phyloP scores from a whole-genome alignment of 2,888 invertebrate genomes.

The Limnephilus auricula region DNA sequence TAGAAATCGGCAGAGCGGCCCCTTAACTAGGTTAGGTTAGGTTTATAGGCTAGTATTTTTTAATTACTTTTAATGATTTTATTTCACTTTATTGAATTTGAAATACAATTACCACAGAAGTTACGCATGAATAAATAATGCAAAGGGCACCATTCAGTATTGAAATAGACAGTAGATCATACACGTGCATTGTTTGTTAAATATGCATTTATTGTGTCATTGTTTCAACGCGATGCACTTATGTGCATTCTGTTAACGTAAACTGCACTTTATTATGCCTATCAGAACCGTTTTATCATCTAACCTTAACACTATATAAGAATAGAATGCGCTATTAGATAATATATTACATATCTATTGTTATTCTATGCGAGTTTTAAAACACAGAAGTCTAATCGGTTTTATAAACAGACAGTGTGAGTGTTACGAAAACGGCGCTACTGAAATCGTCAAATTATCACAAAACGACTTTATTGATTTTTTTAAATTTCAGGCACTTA shows the following conservation, averaged over 20 bases:
- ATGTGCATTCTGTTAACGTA: background rate
- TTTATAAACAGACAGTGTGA: background rate
- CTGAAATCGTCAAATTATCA: too few relatives aligned
- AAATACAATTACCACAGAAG: too few relatives aligned
- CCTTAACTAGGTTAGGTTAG: too few relatives aligned
- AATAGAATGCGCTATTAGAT: background rate
- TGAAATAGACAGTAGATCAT: background rate
- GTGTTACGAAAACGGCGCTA: too few relatives aligned
- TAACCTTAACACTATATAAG: background rate
- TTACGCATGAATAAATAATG: background rate
- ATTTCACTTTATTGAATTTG: too few relatives aligned
- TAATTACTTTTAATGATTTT: too few relatives aligned
- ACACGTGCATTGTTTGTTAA: background rate
- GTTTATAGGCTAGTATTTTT: too few relatives aligned
- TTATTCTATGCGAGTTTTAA: background rate
- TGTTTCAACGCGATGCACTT: background rate
- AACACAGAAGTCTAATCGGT: background rate
- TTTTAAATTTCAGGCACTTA: too few relatives aligned
- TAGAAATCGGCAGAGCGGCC: too few relatives aligned
- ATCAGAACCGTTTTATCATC: background rate
- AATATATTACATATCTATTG: background rate
- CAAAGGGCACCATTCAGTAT: background rate
- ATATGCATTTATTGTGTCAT: background rate
- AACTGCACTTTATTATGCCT: background rate
- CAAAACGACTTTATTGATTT: too few relatives aligned